A percentile compares a stretch with the other conserved stretches of the same genome.
Evolutionary conservation across 2,113 vertebrate genomes (phyloP).

Genomic region (Emydura subglobosa): DNA sequence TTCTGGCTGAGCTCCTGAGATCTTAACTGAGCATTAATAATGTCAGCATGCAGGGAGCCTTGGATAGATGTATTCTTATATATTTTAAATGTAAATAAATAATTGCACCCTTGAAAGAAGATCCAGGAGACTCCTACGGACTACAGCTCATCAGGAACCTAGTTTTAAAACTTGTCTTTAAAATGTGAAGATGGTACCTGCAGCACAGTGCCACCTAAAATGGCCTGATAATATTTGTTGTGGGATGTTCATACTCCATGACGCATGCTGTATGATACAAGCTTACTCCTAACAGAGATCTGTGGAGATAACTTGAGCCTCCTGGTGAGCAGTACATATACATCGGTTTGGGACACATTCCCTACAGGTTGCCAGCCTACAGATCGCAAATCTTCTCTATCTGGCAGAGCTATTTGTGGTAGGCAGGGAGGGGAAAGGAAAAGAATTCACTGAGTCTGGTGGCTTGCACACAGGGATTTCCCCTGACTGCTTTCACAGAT

Average conservation of each 20-base stretch:
- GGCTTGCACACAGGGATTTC: neutral
- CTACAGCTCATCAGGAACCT: neutral
- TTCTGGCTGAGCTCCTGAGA: neutral
- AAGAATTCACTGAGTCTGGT: neutral
- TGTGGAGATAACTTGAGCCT: neutral
- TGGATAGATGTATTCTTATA: neutral
- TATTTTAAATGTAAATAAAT: neutral
- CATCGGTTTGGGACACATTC: neutral
- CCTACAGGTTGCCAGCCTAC: accelerated
- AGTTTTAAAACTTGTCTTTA: neutral
- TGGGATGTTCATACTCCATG: neutral
- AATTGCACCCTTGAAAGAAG: neutral
- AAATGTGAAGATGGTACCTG: accelerated
- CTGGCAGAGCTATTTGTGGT: neutral
- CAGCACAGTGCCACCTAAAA: neutral
- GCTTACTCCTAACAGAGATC: neutral
- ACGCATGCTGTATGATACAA: neutral
- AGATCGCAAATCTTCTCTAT: accelerated
- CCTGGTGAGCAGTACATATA: neutral
- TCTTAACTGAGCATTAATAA: neutral
- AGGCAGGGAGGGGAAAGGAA: neutral
- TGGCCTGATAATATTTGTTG: neutral
- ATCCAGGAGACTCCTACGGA: neutral
- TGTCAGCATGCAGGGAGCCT: accelerated
- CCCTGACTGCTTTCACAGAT: neutral